These are phyloP conservation scores for Unio pictorum DNA, from an alignment of 2,888 invertebrate genomes.

Conservation along the genomic window DNA sequence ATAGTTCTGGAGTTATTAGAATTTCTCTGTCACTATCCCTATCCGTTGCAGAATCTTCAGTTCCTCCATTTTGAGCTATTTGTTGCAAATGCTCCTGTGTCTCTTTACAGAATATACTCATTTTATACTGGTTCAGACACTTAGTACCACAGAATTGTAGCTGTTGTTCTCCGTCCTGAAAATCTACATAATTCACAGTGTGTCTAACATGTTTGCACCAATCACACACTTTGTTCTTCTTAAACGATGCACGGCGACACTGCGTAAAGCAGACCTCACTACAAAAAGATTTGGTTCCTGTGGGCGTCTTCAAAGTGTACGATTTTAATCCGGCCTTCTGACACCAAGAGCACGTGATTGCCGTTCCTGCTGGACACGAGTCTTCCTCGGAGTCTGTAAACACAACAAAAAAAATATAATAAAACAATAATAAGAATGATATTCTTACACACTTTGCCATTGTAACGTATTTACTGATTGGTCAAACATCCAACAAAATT, in stretches of 20 bases:
- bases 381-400: too few relatives aligned
- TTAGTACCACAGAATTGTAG: conserved; percentile 92
- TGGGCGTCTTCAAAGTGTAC: conserved; percentile 65
- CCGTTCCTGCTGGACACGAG: too few relatives aligned
- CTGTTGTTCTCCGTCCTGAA: conserved; percentile 91
- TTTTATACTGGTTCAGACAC: conserved; percentile 95
- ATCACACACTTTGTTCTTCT: conserved; percentile 90
- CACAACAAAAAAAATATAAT: too few relatives aligned
- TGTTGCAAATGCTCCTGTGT: conserved; percentile 89
- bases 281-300: conserved; percentile 77
- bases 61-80: conserved; percentile 70
- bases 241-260: conserved; percentile 90
- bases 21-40: conserved; percentile 54
- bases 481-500: too few relatives aligned
- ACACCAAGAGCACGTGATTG: conserved; percentile 70
- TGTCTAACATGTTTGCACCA: conserved; percentile 93
- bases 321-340: conserved; percentile 68
- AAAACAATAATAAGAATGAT: too few relatives aligned
- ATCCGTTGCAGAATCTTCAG: conserved; percentile 20
- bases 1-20: conserved; percentile 91
- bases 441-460: too few relatives aligned
- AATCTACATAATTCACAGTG: conserved; percentile 92
- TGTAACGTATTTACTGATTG: too few relatives aligned
- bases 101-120: conserved; percentile 96
- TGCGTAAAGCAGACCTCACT: conserved; percentile 93